These are phyloP conservation scores for Mormyrops boulengeri DNA, from an alignment of 2,797 vertebrate genomes.

Conservation along the genomic window DNA sequence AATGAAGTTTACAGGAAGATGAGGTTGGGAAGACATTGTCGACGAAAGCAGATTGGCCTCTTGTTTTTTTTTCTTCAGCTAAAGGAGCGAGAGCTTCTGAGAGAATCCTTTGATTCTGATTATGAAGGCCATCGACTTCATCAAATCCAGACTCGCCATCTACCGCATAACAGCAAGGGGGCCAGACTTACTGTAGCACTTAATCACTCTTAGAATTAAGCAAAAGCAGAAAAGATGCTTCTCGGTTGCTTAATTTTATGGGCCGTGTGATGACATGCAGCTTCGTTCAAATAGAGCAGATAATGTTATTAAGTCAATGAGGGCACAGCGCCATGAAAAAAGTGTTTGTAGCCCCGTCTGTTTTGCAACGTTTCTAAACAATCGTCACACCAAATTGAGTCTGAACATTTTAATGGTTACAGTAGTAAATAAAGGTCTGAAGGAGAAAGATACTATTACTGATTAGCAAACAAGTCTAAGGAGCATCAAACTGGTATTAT, in stretches of 20 bases:
- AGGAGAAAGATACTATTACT: neutral
- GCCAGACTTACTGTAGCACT: conserved; percentile 53
- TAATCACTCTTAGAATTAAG: conserved; percentile 65
- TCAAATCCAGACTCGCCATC: conserved; percentile 58
- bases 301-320: neutral
- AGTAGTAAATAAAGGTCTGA: neutral
- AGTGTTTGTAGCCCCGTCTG: neutral
- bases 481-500: neutral
- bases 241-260: neutral
- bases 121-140: conserved; percentile 55
- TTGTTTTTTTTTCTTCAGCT: conserved; percentile 39
- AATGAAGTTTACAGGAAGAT: neutral
- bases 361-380: neutral
- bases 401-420: neutral
- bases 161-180: conserved; percentile 59
- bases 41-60: neutral
- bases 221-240: neutral
- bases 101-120: conserved; percentile 44
- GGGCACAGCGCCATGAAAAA: neutral
- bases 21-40: neutral
- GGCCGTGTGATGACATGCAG: neutral
- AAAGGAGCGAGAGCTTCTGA: conserved; percentile 46
- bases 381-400: neutral
- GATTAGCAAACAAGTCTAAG: neutral
- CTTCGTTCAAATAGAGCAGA: neutral